Evolutionary conservation across 2,113 vertebrate genomes (phyloP).

Genomic region (Helogale parvula): DNA sequence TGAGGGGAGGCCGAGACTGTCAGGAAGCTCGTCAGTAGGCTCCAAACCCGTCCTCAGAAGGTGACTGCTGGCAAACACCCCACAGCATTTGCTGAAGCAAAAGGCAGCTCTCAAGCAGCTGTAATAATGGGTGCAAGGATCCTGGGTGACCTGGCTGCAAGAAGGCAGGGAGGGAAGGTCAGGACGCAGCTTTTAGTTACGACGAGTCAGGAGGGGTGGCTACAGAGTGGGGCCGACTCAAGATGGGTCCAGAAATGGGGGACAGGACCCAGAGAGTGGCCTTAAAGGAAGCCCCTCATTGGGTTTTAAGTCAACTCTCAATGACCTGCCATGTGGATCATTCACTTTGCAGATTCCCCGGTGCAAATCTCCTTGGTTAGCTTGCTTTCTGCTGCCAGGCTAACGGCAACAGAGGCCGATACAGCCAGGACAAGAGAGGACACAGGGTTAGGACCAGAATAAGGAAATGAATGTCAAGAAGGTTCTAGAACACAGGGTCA

Average conservation of each 20-base stretch:
- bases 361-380: not conserved
- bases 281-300: not conserved
- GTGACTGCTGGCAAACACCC: not conserved
- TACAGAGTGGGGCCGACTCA: not conserved
- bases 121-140: not conserved
- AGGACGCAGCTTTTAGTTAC: not conserved
- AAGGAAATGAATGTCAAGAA: not conserved
- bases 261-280: not conserved
- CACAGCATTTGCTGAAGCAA: slow-evolving; percentile 7
- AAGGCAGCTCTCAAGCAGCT: not conserved
- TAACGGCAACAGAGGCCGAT: not conserved
- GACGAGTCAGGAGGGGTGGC: not conserved
- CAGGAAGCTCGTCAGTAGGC: not conserved
- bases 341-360: not conserved
- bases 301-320: not conserved
- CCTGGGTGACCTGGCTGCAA: not conserved
- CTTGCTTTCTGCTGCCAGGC: not conserved
- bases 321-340: too few species aligned
- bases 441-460: not conserved
- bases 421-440: not conserved
- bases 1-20: not conserved
- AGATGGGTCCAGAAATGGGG: not conserved
- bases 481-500: not conserved
- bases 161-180: not conserved
- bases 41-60: not conserved